These are phyloP conservation scores for Amiota minor DNA, from an alignment of 2,888 invertebrate genomes.

Conservation along the genomic window DNA sequence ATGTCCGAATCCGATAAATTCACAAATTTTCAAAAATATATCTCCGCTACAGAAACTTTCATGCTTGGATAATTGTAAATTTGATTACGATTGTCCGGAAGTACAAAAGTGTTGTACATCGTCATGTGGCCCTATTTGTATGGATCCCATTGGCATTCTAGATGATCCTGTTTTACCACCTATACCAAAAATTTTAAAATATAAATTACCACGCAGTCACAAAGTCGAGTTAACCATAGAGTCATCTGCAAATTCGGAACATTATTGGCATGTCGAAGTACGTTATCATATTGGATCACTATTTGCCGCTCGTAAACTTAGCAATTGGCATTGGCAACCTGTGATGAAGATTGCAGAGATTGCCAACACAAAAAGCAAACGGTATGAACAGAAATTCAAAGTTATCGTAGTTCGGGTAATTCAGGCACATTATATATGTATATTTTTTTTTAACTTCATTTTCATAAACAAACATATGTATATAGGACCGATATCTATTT, in stretches of 20 bases:
- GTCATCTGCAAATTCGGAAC: conserved; percentile 61
- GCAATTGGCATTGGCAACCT: conserved; percentile 77
- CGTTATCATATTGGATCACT: conserved; percentile 81
- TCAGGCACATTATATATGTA: neutral
- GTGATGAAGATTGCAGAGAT: conserved; percentile 69
- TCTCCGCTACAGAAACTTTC: conserved; percentile 52
- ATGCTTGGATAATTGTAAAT: conserved; percentile 70
- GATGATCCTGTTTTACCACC: conserved; percentile 77
- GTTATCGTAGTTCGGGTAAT: too few species aligned
- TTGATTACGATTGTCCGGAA: conserved; percentile 81
- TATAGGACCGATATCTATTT: conserved; percentile 69
- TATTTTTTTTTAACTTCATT: neutral
- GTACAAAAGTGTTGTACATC: conserved; percentile 80
- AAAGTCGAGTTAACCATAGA: conserved; percentile 76
- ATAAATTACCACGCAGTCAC: conserved; percentile 75
- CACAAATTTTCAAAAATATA: conserved; percentile 47
- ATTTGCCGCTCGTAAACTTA: conserved; percentile 78
- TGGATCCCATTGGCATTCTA: conserved; percentile 76
- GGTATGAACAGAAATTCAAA: conserved; percentile 38
- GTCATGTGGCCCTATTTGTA: conserved; percentile 81
- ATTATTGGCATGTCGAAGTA: conserved; percentile 76
- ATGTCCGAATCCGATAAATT: conserved; percentile 59
- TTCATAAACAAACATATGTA: conserved; percentile 25
- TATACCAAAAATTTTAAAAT: conserved; percentile 77
- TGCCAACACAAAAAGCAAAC: conserved; percentile 55